Evolutionary conservation across 1,140 invertebrate genomes (phyloP), one percentile per base, ranked within the genome.

Genomic region (Orius laevigatus): DNA sequence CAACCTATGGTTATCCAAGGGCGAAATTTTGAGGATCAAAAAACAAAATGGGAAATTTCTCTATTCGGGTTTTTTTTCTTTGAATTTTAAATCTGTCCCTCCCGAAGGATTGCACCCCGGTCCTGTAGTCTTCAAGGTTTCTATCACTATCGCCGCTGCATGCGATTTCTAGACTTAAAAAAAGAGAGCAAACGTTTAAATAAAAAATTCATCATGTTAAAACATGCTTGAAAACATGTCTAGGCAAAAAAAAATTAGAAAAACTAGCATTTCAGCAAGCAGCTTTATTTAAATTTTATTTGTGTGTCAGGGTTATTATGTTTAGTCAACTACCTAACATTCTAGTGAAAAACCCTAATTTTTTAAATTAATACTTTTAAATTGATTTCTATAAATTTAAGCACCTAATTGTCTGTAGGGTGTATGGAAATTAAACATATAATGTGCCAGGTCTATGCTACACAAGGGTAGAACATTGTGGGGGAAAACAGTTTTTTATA

Each of bases 1-100:
- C 49, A 50, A 43, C 40, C 42, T 45, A 25, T 50, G 32, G 40
- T 42, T 42, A 42, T 42, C 38, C 6, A 40, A 18, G 25, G n/a
- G 36, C 3, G 36, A 38, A 38, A 38, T 38, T 38, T 12, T 3
- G n/a, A 10, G 11, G 36, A 38, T 38, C n/a, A 38, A 16, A 38
- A 16, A 38, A n/a, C n/a, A 38, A 38, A 38, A 38, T 38, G n/a
- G 36, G n/a, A 38, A 38, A 38, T 4, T 4, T 25, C n/a, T n/a
- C n/a, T n/a, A n/a, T n/a, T n/a, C n/a, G n/a, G 25, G 8, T 25
- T 25, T 25, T 25, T 4, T 25, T 25, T 25, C 3, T 25, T 3
- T 4, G 25, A 8, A 4, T 25, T 25, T 25, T 25, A 25, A 3
- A 25, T 3, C n/a, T n/a, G n/a, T n/a, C 25, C 25, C 25, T 25